Evolutionary conservation across 2,797 vertebrate genomes (phyloP), one percentile per base, ranked within the genome.

Genomic region (Holocentrus rufus): DNA sequence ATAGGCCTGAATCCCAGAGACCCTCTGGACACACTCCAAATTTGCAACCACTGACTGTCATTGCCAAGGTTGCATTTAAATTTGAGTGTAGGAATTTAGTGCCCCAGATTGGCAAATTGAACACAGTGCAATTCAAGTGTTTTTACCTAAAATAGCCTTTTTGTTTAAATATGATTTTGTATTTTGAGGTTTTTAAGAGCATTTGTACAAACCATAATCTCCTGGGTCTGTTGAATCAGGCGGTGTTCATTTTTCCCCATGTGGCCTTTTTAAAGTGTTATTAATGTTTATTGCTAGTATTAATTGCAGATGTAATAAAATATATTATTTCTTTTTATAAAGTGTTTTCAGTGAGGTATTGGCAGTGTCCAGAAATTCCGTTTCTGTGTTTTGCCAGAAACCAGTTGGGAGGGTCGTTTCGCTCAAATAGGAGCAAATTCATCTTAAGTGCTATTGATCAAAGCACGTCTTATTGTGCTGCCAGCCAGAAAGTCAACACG

Each of bases 11-110:
- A 74, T 69, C 78, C 30, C 75, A 58, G 23, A 77, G 80, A 81
- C 80, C 62, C 65, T 75, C 79, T 85, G 79, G 79, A 81, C 77
- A 56, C n/a, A 4, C 59, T 86, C 83, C 82, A 85, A 64, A 76
- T 77, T 74, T 18, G 71, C 72, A 56, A 73, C 68, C 76, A 31
- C 46, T 71, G 56, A 49, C 64, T n/a, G 14, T 25, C 65, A 63
- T 58, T 79, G 82, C 73, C 75, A 86, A 61, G 62, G 62, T 39
- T 72, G 60, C 62, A 60, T 74, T 74, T 65, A 44, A 69, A 78
- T 76, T 27, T 47, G 44, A 20, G 69, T 80, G 50, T 56, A 59
- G 69, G 46, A 70, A 84, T 77, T 65, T 67, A 62, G 39, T 56
- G 57, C 15, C 23, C 1, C 55, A 9, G 17, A 71, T 69, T 71